Conservation (phyloP, 2,888 invertebrate genomes). For the Ophion costatus region DNA sequence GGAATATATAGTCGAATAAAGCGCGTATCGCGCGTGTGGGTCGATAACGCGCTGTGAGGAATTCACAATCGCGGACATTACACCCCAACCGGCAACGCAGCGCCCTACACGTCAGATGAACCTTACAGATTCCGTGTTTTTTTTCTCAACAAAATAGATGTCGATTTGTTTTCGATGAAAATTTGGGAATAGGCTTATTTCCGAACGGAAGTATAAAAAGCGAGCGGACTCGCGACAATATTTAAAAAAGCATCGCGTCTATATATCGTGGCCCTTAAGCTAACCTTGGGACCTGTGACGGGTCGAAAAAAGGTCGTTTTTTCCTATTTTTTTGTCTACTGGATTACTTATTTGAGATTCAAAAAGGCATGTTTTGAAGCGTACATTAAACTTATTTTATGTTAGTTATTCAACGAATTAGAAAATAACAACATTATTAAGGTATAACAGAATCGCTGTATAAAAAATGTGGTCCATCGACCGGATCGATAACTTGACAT, state of each 20-base stretch:
- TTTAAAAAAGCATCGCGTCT: neutral
- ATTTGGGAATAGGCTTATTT: neutral
- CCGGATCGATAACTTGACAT: too few species aligned
- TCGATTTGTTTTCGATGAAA: neutral
- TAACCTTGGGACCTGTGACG: too few species aligned
- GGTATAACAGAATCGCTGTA: too few species aligned
- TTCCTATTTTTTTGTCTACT: too few species aligned
- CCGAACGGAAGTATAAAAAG: neutral
- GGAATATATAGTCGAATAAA: constrained; percentile 72
- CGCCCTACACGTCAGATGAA: neutral
- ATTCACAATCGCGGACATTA: constrained; percentile 71
- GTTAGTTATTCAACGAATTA: too few species aligned
- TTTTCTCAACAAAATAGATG: neutral
- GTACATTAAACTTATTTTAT: too few species aligned
- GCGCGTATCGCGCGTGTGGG: constrained; percentile 77
- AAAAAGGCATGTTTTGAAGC: too few species aligned
- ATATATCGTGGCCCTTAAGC: neutral
- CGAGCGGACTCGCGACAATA: neutral
- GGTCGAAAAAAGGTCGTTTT: too few species aligned
- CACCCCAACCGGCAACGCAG: constrained; percentile 73
- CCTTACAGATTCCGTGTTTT: neutral
- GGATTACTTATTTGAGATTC: too few species aligned
- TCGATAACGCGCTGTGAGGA: constrained; percentile 81
- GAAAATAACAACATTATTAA: too few species aligned
- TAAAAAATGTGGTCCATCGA: too few species aligned